Conservation (phyloP, 2,888 invertebrate species). For the Sesia bembeciformis region DNA sequence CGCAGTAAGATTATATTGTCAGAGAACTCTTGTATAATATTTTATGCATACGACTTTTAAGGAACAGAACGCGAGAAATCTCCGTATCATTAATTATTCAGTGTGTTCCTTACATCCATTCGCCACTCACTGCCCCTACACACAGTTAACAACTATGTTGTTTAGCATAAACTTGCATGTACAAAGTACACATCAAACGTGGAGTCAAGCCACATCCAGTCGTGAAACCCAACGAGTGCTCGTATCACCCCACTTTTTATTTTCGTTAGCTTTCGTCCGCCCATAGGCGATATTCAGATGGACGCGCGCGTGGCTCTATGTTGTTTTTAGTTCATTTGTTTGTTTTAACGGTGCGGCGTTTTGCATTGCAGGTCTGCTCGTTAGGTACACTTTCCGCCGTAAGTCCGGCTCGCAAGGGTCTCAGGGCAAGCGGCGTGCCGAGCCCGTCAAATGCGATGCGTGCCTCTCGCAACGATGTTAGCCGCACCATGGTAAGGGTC, state of each 20-base stretch:
- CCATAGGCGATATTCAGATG: constrained; percentile 66
- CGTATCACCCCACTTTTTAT: constrained; percentile 44
- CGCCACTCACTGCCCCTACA: background rate
- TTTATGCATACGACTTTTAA: too few relatives aligned
- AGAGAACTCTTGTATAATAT: too few relatives aligned
- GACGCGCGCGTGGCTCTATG: constrained; percentile 61
- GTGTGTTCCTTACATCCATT: too few relatives aligned
- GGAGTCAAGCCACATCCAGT: constrained; percentile 52
- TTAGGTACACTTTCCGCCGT: constrained; percentile 76
- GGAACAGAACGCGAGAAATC: too few relatives aligned
- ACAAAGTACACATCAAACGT: constrained; percentile 28
- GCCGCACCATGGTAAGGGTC: constrained; percentile 69
- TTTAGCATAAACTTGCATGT: background rate
- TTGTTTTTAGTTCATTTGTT: constrained; percentile 57
- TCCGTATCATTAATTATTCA: too few relatives aligned
- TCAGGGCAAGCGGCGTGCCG: constrained; percentile 67
- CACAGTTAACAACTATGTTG: background rate
- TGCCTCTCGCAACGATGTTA: constrained; percentile 75
- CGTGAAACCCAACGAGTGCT: constrained; percentile 45
- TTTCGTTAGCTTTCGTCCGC: constrained; percentile 58
- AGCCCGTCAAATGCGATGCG: constrained; percentile 73
- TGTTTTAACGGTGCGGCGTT: constrained; percentile 72
- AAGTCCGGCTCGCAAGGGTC: constrained; percentile 72
- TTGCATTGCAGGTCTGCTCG: constrained; percentile 76
- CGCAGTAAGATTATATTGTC: too few relatives aligned